Evolutionary conservation across 1,140 invertebrate species (phyloP), one percentile per base, ranked within the genome.

Genomic region (Forficula auricularia): DNA sequence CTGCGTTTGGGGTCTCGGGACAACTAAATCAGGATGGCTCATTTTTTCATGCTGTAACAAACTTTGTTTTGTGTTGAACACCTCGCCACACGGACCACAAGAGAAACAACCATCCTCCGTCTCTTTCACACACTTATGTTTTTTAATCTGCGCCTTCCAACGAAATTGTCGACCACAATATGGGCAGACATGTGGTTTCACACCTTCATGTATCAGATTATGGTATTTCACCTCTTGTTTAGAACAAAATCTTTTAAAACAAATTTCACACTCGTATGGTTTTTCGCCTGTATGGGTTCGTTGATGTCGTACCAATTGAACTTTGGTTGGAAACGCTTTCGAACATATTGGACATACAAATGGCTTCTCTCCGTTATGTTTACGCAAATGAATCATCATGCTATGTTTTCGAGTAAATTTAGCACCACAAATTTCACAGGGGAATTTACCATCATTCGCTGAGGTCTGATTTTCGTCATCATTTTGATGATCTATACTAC

Each of bases 261-360:
- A 27, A 6, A 27, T 27, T 27, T 27, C 19, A 20, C 6, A 20
- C n/a, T 39, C 67, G 52, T 73, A 73, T 3, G 73, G 72, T 39
- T 73, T 68, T 46, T 67, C 64, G 3, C 72, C 72, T 1, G 70
- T 73, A 52, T 75, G 73, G 3, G 71, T 76, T 34, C 71, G 64
- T 44, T 70, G 64, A 53, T 74, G 72, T 48, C 73, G 73, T 47
- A 66, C 64, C 9, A 67, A 55, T 12, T 42, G 30, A 10, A 18
- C 19, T 12, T n/a, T 33, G 12, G 18, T 33, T 1, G 30, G 14
- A 19, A 42, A 42, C 19, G 40, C 27, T 19, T 42, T 42, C 6
- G 13, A 13, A 33, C 40, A 42, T 10, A 31, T 9, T 35, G 30
- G 13, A 34, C 40, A 42, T n/a, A 19, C 3, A 33, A 33, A 34